These are phyloP conservation scores for Hipparchia semele DNA, from an alignment of 2,888 invertebrate species.

Conservation along the genomic window DNA sequence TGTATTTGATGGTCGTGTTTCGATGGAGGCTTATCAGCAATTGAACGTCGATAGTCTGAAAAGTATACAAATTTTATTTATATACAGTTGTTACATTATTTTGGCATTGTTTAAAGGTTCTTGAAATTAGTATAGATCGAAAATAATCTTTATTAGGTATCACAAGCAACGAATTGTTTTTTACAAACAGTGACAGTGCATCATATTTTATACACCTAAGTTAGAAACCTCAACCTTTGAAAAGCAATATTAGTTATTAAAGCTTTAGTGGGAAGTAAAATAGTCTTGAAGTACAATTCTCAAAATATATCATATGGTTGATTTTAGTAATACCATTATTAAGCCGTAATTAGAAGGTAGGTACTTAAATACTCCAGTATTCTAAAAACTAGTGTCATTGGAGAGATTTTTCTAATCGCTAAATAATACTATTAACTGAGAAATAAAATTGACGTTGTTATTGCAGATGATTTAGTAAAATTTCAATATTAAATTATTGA, in stretches of 20 bases:
- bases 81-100: background rate
- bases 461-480: too few relatives aligned
- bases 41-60: slow-evolving; percentile 87
- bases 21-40: slow-evolving; percentile 78
- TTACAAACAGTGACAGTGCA: background rate
- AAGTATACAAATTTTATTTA: slow-evolving; percentile 38
- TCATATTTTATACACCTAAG: background rate
- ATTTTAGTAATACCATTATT: background rate
- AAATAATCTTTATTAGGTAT: slow-evolving; percentile 1
- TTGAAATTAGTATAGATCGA: background rate
- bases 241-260: slow-evolving; percentile 12
- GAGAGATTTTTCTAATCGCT: too few relatives aligned
- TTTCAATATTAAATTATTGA: too few relatives aligned
- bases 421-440: too few relatives aligned
- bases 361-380: background rate
- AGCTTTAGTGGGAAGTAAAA: slow-evolving; percentile 13
- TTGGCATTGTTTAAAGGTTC: background rate
- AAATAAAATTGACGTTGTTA: too few relatives aligned
- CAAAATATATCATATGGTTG: too few relatives aligned
- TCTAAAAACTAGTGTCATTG: background rate
- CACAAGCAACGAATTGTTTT: background rate
- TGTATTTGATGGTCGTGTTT: slow-evolving; percentile 56
- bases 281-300: background rate
- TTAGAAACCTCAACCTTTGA: slow-evolving; percentile 9
- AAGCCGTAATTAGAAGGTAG: background rate